Evolutionary conservation across 2,797 vertebrate species (phyloP).

Genomic region (Phalanger gymnotis): DNA sequence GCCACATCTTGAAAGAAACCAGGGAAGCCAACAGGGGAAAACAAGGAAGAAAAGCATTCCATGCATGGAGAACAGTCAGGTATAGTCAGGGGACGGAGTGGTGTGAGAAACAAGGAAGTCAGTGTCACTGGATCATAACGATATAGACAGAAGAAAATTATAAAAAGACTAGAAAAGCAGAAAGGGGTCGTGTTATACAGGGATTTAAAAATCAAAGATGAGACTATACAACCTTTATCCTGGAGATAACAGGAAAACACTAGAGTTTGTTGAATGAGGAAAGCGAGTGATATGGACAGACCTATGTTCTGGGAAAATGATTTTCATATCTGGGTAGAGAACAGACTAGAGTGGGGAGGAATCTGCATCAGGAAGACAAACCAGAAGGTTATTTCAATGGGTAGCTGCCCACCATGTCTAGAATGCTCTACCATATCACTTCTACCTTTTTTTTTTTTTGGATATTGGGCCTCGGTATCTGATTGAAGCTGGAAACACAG

Average conservation of each 20-base stretch:
- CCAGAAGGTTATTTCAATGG: too few relatives aligned
- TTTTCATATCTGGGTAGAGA: background rate
- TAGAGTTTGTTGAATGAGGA: background rate
- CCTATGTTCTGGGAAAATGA: background rate
- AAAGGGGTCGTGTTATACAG: background rate
- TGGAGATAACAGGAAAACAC: background rate
- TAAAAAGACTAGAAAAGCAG: background rate
- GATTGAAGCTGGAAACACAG: background rate
- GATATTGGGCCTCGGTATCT: background rate
- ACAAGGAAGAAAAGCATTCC: background rate
- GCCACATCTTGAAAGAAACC: background rate
- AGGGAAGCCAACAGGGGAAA: background rate
- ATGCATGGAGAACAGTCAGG: background rate
- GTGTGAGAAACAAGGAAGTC: background rate
- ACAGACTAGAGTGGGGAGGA: background rate
- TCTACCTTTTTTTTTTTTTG: background rate
- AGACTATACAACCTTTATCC: background rate
- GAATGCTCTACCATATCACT: background rate
- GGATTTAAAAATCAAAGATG: background rate
- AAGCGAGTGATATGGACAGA: background rate
- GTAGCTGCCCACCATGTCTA: background rate
- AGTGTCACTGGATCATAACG: background rate
- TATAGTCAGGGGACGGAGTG: background rate
- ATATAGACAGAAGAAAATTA: background rate
- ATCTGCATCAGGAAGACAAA: background rate